A percentile compares a stretch with the other conserved stretches of the same genome.
phyloP scores from a whole-genome alignment of 2,797 vertebrate genomes.

The Lates japonicus region DNA sequence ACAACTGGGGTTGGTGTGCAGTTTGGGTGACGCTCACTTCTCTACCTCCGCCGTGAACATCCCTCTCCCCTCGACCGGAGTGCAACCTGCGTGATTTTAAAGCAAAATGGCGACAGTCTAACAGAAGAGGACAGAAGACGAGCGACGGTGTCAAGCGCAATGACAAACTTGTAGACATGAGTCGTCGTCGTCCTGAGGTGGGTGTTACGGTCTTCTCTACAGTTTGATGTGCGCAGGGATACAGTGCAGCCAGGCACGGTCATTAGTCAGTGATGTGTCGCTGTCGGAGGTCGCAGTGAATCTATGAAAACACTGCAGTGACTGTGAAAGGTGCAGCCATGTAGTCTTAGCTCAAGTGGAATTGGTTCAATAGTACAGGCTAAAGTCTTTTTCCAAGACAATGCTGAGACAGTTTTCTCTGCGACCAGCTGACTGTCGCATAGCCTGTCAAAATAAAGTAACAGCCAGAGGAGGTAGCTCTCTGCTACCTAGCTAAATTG shows the following conservation, averaged over 20 bases:
- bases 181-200: slow-evolving; percentile 60
- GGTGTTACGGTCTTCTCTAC: slow-evolving; percentile 11
- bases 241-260: slow-evolving; percentile 16
- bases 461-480: not conserved
- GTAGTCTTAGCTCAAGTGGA: not conserved
- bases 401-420: not conserved
- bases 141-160: slow-evolving; percentile 65
- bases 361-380: not conserved
- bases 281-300: not conserved
- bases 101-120: slow-evolving; percentile 86
- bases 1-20: slow-evolving; percentile 29
- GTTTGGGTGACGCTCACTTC: slow-evolving; percentile 36
- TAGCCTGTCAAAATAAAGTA: slow-evolving; percentile 30
- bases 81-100: slow-evolving; percentile 79
- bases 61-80: slow-evolving; percentile 66
- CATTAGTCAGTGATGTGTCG: slow-evolving; percentile 17
- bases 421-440: slow-evolving; percentile 47
- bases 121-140: slow-evolving; percentile 67
- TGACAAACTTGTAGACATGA: slow-evolving; percentile 59
- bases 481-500: not conserved
- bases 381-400: not conserved
- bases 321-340: not conserved
- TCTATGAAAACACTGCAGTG: slow-evolving; percentile 33
- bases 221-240: slow-evolving; percentile 27
- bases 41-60: slow-evolving; percentile 48